Evolutionary conservation across 2,113 vertebrate species (phyloP), one percentile per base, ranked within the genome.

Genomic region (Corydoras sp.): DNA sequence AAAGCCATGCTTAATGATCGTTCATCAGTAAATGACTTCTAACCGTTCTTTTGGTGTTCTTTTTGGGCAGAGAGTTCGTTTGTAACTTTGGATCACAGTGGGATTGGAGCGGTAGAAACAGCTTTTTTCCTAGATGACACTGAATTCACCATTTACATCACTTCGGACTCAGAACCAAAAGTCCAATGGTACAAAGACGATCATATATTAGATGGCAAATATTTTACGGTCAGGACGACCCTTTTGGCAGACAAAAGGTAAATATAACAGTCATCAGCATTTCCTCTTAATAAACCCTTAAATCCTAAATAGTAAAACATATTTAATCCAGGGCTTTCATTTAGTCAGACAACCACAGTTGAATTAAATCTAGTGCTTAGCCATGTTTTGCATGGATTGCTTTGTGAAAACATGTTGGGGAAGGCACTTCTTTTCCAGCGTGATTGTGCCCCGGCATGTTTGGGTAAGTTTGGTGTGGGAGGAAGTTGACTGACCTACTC

Each of bases 141-240:
- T 7, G 90, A 93, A 80, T 96, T 94, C 58, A 90, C 90, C 0
- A 91, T 98, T 31, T 86, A 92, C 12, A 91, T 98, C 14, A 71
- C 90, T 30, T 93, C 93, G 18, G 91, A 94, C 69, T 93, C 93
- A 0, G 66, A 86, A 12, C 97, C 97, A 69, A 92, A 85, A 83
- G 88, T 98, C 71, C 84, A 76, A 14, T 99, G 97, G 97, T 78
- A 91, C 71, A 97, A 94, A 79, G 90, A 98, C 51, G 91, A 88
- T 0, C 74, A 85, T 72, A 86, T 82, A 4, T 68, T 98, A 56
- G 84, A 87, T 77, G 92, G 87, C 78, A 90, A 91, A 74, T 96
- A 90, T 0, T 83, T 93, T 82, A 88, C 86, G 63, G 91, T 88
- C 3, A 91, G 86, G 9, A 88, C 90, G 5, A 88, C 83, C 65